Evolutionary conservation across 1,140 invertebrate genomes (phyloP).

Genomic region (Galleria mellonella): DNA sequence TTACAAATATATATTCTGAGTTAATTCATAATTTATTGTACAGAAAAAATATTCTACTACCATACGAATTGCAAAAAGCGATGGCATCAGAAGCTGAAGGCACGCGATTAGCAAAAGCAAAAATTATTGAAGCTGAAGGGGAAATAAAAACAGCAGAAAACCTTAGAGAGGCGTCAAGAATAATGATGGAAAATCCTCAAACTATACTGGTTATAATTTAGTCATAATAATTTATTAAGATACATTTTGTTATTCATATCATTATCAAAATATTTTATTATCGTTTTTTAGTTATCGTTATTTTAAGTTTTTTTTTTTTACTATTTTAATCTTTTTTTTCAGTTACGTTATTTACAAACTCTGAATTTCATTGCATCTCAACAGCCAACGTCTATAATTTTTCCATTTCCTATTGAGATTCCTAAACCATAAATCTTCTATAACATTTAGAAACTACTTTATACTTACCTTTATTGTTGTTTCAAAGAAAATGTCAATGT

Average conservation of each 20-base stretch:
- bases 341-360: conserved; percentile 51
- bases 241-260: no score
- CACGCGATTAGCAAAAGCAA: conserved; percentile 39
- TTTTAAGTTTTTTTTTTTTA: no score
- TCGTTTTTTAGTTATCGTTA: no score
- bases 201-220: conserved; percentile 34
- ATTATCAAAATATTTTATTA: no score
- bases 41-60: conserved; percentile 80
- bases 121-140: conserved; percentile 48
- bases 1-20: conserved; percentile 1
- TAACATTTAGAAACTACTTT: no score
- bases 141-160: conserved; percentile 49
- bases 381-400: conserved; percentile 37
- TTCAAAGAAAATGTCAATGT: no score
- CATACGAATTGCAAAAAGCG: conserved; percentile 79
- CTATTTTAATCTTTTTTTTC: no score
- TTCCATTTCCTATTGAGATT: conserved; percentile 43
- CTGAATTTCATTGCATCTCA: conserved; percentile 37
- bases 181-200: conserved; percentile 39
- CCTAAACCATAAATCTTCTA: no score
- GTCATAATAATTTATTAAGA: no score
- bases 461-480: no score
- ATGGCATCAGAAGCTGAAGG: conserved; percentile 80
- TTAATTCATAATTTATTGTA: conserved; percentile 6
- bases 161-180: conserved; percentile 33